Evolutionary conservation across 2,888 invertebrate genomes (phyloP).

Genomic region (Chorisops tibialis): DNA sequence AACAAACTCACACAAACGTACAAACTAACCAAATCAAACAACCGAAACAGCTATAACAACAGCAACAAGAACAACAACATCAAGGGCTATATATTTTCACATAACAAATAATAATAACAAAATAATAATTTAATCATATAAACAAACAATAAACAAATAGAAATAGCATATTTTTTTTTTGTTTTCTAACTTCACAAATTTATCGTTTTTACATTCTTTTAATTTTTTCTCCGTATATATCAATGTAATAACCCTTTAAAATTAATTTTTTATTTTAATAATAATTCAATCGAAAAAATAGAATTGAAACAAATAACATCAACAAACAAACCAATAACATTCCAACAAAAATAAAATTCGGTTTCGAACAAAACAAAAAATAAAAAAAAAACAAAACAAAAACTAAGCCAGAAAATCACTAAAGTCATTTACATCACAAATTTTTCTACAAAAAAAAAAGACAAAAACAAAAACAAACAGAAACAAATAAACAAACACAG

Average conservation of each 20-base stretch:
- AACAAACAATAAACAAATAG: too few relatives aligned
- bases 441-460: not conserved
- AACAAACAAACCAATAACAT: not conserved
- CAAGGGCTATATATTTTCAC: slow-evolving; percentile 29
- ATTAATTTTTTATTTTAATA: too few relatives aligned
- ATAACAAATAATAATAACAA: slow-evolving; percentile 29
- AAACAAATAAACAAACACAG: not conserved
- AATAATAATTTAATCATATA: too few relatives aligned
- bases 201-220: too few relatives aligned
- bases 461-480: not conserved
- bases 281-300: too few relatives aligned
- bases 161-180: too few relatives aligned
- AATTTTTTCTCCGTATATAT: too few relatives aligned
- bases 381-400: too few relatives aligned
- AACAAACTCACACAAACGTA: not conserved
- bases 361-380: not conserved
- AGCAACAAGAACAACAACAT: not conserved
- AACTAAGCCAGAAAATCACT: not conserved
- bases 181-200: too few relatives aligned
- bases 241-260: too few relatives aligned
- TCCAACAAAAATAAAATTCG: not conserved
- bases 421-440: not conserved
- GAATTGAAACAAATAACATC: not conserved
- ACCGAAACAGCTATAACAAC: not conserved
- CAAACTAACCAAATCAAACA: not conserved